These are phyloP conservation scores for Furcifer pardalis DNA, from an alignment of 2,797 vertebrate species.

Conservation along the genomic window DNA sequence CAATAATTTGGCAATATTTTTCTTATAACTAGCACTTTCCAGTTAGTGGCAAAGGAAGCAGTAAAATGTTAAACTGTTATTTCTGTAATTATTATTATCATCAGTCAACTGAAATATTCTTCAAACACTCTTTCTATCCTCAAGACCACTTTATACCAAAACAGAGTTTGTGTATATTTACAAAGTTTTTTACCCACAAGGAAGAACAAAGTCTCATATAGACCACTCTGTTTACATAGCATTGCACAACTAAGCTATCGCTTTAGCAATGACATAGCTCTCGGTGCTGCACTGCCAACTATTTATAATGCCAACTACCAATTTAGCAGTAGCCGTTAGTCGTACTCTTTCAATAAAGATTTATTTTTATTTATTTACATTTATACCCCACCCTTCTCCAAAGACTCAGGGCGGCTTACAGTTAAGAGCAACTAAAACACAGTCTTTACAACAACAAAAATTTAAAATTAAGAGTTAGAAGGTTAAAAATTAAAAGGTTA, in stretches of 20 bases:
- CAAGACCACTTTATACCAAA: neutral
- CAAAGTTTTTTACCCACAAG: neutral
- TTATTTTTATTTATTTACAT: no score
- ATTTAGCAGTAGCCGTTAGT: neutral
- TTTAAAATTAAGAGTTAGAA: no score
- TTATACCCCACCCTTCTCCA: no score
- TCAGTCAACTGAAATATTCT: neutral
- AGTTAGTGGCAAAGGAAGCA: neutral
- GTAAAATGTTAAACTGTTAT: neutral
- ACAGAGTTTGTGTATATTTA: neutral
- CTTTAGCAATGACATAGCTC: neutral
- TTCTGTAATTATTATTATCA: neutral
- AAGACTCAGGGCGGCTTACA: no score
- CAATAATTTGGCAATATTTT: slow-evolving; percentile 25
- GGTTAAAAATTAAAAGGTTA: no score
- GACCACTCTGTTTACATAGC: neutral
- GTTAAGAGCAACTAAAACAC: no score
- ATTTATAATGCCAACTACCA: neutral
- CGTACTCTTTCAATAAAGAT: neutral
- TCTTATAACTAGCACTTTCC: neutral
- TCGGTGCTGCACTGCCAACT: neutral
- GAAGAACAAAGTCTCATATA: neutral
- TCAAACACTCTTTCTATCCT: neutral
- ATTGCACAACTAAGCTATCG: neutral
- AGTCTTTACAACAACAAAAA: no score